phyloP scores from a whole-genome alignment of 2,113 vertebrate genomes.

The Cyprinus carpio region DNA sequence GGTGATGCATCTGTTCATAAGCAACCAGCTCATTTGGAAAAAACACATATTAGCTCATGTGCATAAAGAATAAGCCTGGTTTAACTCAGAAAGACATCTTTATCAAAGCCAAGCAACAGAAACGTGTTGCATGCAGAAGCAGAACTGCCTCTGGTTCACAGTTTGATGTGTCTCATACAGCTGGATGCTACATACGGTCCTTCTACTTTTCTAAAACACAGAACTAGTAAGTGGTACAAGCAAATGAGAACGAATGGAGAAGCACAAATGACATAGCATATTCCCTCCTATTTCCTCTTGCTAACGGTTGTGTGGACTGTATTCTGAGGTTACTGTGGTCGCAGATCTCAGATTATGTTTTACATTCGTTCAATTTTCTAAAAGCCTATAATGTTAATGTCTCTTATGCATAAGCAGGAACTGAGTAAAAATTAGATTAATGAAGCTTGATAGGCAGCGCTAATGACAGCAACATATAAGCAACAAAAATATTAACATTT shows the following conservation, averaged over 20 bases:
- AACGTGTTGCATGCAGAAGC: background rate
- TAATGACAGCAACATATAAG: background rate
- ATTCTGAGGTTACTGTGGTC: constrained; percentile 4
- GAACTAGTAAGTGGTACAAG: background rate
- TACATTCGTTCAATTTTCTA: background rate
- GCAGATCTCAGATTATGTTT: background rate
- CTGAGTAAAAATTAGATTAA: background rate
- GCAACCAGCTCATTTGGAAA: background rate
- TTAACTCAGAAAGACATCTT: background rate
- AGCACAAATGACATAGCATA: constrained; percentile 24
- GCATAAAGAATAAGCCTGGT: background rate
- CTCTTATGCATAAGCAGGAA: background rate
- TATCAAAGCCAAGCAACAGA: background rate
- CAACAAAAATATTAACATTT: background rate
- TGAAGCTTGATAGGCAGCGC: background rate
- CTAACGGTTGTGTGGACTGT: background rate
- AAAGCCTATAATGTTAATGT: background rate
- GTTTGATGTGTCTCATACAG: background rate
- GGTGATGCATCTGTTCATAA: background rate
- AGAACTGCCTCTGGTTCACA: background rate
- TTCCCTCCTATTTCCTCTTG: constrained; percentile 4
- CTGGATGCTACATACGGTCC: background rate
- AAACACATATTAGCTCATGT: background rate
- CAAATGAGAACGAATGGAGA: constrained; percentile 9
- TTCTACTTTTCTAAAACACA: background rate